Evolutionary conservation across 2,888 invertebrate genomes (phyloP).

Genomic region (Diadegma fenestrale): DNA sequence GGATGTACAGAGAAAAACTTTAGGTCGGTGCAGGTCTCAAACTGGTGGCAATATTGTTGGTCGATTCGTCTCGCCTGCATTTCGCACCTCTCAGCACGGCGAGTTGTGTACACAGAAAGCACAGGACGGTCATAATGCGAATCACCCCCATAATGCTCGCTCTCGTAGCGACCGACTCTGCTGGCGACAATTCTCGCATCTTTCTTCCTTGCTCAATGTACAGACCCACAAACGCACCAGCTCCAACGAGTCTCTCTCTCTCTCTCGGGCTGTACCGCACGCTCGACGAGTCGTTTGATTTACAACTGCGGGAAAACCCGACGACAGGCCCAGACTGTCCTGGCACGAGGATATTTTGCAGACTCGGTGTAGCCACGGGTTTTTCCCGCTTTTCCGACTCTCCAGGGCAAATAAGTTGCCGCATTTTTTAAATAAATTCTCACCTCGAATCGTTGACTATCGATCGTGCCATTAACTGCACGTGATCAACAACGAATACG

Average conservation of each 20-base stretch:
- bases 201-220: slow-evolving; percentile 48
- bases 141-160: slow-evolving; percentile 12
- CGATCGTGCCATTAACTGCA: too few relatives aligned
- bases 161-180: background rate
- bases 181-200: slow-evolving; percentile 28
- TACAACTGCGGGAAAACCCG: slow-evolving; percentile 63
- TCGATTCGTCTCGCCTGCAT: slow-evolving; percentile 69
- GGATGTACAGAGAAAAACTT: background rate
- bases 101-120: slow-evolving; percentile 48
- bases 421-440: background rate
- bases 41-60: slow-evolving; percentile 76
- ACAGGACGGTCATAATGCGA: slow-evolving; percentile 56
- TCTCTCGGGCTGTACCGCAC: background rate
- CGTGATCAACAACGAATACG: background rate
- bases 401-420: too few relatives aligned
- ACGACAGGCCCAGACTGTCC: background rate
- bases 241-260: slow-evolving; percentile 11
- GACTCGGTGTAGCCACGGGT: slow-evolving; percentile 23
- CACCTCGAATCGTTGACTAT: background rate
- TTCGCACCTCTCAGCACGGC: slow-evolving; percentile 28
- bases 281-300: slow-evolving; percentile 57
- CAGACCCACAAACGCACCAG: slow-evolving; percentile 32
- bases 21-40: slow-evolving; percentile 72
- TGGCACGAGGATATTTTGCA: slow-evolving; percentile 6
- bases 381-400: slow-evolving; percentile 28